phyloP scores from a whole-genome alignment of 2,113 vertebrate genomes.

The human region DNA sequence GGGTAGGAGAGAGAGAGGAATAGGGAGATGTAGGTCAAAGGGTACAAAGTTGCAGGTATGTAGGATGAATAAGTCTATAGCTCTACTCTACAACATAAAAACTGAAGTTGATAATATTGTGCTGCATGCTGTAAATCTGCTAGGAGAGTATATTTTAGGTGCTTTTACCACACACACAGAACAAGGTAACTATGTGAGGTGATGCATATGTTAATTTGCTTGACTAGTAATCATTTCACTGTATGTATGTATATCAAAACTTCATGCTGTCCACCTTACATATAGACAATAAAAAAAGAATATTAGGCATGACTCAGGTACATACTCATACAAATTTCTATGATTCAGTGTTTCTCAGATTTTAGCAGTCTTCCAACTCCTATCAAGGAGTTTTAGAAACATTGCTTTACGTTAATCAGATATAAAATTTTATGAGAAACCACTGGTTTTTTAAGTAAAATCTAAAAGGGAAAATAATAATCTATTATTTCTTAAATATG shows the following conservation, averaged over 20 bases:
- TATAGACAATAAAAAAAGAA: background rate
- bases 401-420: background rate
- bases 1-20: background rate
- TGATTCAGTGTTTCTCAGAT: background rate
- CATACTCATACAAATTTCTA: background rate
- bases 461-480: background rate
- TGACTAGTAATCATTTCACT: background rate
- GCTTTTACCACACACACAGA: background rate
- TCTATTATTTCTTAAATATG: background rate
- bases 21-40: background rate
- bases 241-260: background rate
- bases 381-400: background rate
- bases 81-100: background rate
- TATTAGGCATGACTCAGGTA: background rate
- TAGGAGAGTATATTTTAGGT: background rate
- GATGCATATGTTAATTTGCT: background rate
- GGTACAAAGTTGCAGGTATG: background rate
- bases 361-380: background rate
- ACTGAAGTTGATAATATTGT: background rate
- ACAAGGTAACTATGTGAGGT: background rate
- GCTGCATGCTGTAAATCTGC: background rate
- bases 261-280: background rate
- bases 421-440: constrained; percentile 26
- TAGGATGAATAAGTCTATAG: background rate
- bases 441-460: background rate